Evolutionary conservation across 2,797 vertebrate genomes (phyloP).

Genomic region (Sus cebifrons): DNA sequence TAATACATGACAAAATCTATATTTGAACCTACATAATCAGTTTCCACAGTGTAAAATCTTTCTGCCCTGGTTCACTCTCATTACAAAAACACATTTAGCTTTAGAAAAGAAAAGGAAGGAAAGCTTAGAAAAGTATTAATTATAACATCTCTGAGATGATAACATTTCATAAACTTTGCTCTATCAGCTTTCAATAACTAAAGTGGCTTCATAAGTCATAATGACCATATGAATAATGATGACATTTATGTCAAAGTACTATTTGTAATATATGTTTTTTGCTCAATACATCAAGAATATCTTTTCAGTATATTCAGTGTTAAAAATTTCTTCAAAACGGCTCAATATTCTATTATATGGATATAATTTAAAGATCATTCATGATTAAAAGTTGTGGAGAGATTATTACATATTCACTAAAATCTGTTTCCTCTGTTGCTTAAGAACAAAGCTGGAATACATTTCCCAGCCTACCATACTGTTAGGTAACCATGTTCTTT

Average conservation of each 20-base stretch:
- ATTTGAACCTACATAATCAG: background rate
- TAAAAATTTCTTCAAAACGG: background rate
- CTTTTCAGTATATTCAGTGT: background rate
- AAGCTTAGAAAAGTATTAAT: background rate
- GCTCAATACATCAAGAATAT: background rate
- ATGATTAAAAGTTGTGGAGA: background rate
- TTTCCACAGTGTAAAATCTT: background rate
- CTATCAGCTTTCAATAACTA: background rate
- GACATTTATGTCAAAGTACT: background rate
- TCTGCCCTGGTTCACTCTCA: background rate
- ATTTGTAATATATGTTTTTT: background rate
- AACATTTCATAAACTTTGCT: background rate
- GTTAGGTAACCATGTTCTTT: background rate
- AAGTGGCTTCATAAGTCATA: background rate
- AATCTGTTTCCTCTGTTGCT: background rate
- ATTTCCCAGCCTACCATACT: background rate
- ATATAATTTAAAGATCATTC: background rate
- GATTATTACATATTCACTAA: background rate
- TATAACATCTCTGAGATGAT: background rate
- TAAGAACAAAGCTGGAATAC: background rate
- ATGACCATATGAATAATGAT: background rate
- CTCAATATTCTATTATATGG: background rate
- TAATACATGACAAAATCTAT: slow-evolving; percentile 3
- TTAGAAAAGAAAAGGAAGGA: background rate
- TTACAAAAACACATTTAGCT: background rate